These are phyloP conservation scores for Ceraclea dissimilis DNA, from an alignment of 2,888 invertebrate genomes.

Conservation along the genomic window DNA sequence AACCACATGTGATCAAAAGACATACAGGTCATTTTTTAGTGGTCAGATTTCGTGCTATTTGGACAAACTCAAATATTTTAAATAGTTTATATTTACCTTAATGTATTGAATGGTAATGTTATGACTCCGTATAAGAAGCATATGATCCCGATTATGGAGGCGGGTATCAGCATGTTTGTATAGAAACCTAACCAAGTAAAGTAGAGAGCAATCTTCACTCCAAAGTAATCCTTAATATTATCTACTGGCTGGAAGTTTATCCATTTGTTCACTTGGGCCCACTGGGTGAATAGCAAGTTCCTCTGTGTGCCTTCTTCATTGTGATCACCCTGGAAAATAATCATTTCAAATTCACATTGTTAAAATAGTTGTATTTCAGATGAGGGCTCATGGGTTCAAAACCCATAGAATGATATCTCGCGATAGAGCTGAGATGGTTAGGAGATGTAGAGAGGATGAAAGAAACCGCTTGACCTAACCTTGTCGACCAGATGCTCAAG, in stretches of 20 bases:
- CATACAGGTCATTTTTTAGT: too few relatives aligned
- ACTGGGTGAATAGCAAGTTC: constrained; percentile 56
- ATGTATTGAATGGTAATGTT: constrained; percentile 41
- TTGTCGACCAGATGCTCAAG: too few relatives aligned
- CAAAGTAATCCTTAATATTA: constrained; percentile 69
- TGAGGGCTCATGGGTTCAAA: too few relatives aligned
- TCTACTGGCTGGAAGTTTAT: constrained; percentile 70
- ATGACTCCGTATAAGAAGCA: constrained; percentile 55
- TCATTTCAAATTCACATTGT: background rate
- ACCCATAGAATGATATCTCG: too few relatives aligned
- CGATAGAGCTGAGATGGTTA: too few relatives aligned
- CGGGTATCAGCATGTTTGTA: constrained; percentile 73
- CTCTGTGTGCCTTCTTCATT: constrained; percentile 41
- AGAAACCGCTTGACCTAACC: too few relatives aligned
- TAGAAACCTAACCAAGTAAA: constrained; percentile 84
- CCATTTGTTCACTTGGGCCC: constrained; percentile 63
- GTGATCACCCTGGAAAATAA: constrained; percentile 45
- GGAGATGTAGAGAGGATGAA: background rate
- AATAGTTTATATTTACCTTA: constrained; percentile 30
- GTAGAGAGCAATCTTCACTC: constrained; percentile 69
- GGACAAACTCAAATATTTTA: too few relatives aligned
- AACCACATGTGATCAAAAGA: too few relatives aligned
- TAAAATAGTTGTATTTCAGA: too few relatives aligned
- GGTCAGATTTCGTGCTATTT: too few relatives aligned
- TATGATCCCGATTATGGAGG: constrained; percentile 58